Percentiles rank a stretch among this genome's conserved stretches.
Conservation (phyloP, 92 coral and sea anemone species). For the Meandrina meandrites region DNA sequence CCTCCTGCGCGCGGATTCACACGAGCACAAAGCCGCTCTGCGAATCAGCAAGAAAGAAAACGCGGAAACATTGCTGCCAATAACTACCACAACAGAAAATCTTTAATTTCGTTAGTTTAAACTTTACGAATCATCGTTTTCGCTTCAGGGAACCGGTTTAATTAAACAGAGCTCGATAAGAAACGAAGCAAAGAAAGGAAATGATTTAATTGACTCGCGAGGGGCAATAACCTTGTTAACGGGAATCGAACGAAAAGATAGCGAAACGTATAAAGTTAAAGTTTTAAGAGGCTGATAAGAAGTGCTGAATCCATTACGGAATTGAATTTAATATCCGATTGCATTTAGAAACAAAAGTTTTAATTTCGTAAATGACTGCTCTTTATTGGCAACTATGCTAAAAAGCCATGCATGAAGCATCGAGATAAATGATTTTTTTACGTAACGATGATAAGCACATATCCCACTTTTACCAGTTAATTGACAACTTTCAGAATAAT, state of each 20-base stretch:
- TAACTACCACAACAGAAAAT: conserved; percentile 27
- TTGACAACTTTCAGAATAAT: not conserved
- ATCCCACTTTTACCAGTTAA: not conserved
- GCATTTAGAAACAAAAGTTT: conserved; percentile 4
- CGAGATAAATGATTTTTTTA: not conserved
- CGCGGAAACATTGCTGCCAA: not conserved
- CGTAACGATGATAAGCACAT: not conserved
- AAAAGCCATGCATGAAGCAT: not conserved
- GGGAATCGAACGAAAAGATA: not conserved
- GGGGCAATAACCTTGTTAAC: not conserved
- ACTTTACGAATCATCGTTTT: not conserved
- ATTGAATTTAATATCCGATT: conserved; percentile 10
- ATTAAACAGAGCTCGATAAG: not conserved
- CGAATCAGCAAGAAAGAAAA: not conserved
- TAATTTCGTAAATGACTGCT: not conserved
- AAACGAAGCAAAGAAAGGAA: not conserved
- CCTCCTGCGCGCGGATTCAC: not conserved
- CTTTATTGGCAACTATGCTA: not conserved
- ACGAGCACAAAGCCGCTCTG: not conserved
- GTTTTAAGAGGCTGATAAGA: not conserved
- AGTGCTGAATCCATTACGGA: conserved; percentile 4
- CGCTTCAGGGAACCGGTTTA: not conserved
- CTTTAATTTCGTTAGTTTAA: conserved; percentile 1
- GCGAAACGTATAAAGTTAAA: not conserved
- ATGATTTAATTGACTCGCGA: not conserved